A percentile compares a stretch with the other conserved stretches of the same genome.
Evolutionary conservation across 2,113 vertebrate genomes (phyloP).

Genomic region (Cheirogaleus medius): DNA sequence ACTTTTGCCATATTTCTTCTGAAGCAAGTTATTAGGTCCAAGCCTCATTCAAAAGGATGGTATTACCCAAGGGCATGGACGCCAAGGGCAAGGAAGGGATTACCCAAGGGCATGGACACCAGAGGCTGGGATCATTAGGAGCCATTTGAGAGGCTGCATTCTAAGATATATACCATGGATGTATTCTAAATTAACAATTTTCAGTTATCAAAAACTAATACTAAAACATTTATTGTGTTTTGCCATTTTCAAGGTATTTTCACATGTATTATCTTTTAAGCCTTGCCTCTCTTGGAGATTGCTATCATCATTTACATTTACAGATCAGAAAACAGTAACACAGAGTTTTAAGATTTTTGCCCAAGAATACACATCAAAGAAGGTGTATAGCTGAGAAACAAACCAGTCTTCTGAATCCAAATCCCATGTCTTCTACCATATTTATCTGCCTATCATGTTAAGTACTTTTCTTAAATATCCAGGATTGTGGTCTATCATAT

Average conservation of each 20-base stretch:
- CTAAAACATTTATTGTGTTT: not conserved
- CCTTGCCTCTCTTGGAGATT: not conserved
- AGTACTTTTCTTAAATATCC: not conserved
- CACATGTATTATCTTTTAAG: not conserved
- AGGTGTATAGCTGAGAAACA: not conserved
- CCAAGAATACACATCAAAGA: not conserved
- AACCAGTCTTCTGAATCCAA: not conserved
- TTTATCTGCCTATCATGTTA: not conserved
- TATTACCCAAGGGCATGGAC: not conserved
- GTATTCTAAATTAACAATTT: not conserved
- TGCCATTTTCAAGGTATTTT: conserved; percentile 7
- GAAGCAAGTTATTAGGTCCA: not conserved
- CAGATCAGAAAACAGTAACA: not conserved
- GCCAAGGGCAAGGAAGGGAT: not conserved
- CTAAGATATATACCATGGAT: not conserved
- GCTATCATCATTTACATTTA: not conserved
- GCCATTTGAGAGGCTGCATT: not conserved
- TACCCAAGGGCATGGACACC: not conserved
- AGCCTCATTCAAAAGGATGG: not conserved
- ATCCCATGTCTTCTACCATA: not conserved
- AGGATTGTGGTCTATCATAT: not conserved
- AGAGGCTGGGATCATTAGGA: not conserved
- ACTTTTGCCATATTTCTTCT: not conserved
- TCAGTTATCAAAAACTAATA: not conserved
- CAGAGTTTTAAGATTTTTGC: not conserved